Conservation (phyloP, 2,113 vertebrate genomes). For the Columba janthina region DNA sequence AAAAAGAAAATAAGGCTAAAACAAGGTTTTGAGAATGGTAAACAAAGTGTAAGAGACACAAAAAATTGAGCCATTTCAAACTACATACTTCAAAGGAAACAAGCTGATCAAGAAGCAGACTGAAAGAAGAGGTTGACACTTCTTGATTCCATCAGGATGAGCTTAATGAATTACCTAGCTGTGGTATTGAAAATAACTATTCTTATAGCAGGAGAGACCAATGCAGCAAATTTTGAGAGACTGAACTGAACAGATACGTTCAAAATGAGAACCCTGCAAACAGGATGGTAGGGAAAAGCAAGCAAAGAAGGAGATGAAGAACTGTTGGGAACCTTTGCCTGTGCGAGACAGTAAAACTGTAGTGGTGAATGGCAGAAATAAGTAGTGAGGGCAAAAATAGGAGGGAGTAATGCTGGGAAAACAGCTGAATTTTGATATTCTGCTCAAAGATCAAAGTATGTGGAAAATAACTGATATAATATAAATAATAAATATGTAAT, state of each 20-base stretch:
- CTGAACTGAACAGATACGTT: neutral
- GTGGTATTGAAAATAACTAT: neutral
- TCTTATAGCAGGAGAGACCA: neutral
- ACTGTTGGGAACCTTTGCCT: neutral
- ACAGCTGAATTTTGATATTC: neutral
- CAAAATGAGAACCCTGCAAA: neutral
- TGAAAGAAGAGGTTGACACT: neutral
- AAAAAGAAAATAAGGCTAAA: neutral
- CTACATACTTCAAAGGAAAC: neutral
- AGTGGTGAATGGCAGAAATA: neutral
- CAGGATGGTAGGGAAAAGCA: neutral
- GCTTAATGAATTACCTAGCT: neutral
- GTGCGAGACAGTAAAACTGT: neutral
- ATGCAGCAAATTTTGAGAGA: neutral
- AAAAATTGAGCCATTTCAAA: neutral
- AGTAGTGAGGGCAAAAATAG: neutral
- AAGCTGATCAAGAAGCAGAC: neutral
- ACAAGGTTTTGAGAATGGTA: neutral
- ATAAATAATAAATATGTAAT: no score
- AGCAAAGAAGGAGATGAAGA: neutral
- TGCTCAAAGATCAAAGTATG: neutral
- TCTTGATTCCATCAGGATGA: neutral
- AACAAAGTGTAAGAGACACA: neutral
- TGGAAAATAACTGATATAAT: neutral
- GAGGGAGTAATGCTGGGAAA: neutral